Conservation (phyloP, 2,797 vertebrate genomes). For the Echeneis naucrates region DNA sequence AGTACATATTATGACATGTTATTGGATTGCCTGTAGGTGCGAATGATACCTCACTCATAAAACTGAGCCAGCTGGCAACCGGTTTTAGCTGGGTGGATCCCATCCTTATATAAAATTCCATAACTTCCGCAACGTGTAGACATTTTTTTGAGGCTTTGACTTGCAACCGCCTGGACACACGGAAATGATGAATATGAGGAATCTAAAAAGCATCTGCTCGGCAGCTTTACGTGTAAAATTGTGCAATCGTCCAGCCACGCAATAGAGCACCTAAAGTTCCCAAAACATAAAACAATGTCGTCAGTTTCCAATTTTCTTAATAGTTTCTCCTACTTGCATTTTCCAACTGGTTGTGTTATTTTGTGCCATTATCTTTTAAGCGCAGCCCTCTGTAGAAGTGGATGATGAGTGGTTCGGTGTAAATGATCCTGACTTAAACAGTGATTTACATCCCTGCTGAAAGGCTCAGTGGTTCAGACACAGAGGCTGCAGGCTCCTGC, state of each 20-base stretch:
- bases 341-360: slow-evolving; percentile 27
- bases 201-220: not conserved
- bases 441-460: slow-evolving; percentile 64
- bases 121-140: not conserved
- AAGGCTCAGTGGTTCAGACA: slow-evolving; percentile 57
- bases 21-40: not conserved
- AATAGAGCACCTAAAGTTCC: slow-evolving; percentile 7
- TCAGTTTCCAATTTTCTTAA: slow-evolving; percentile 29
- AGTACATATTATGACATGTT: not conserved
- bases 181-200: not conserved
- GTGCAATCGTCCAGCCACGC: not conserved
- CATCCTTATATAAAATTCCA: not conserved
- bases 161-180: not conserved
- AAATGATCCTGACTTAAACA: slow-evolving; percentile 59
- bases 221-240: slow-evolving; percentile 1
- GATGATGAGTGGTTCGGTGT: slow-evolving; percentile 60
- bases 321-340: slow-evolving; percentile 17
- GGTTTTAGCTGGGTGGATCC: not conserved
- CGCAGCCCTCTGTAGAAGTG: slow-evolving; percentile 33
- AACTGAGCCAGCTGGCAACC: not conserved
- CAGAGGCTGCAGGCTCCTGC: slow-evolving; percentile 19
- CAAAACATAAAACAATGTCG: slow-evolving; percentile 24
- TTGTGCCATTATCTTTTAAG: slow-evolving; percentile 46
- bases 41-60: not conserved
- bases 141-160: not conserved